These are phyloP conservation scores for Agonopterix alstromeriana DNA, from an alignment of 2,888 invertebrate genomes.

Conservation along the genomic window DNA sequence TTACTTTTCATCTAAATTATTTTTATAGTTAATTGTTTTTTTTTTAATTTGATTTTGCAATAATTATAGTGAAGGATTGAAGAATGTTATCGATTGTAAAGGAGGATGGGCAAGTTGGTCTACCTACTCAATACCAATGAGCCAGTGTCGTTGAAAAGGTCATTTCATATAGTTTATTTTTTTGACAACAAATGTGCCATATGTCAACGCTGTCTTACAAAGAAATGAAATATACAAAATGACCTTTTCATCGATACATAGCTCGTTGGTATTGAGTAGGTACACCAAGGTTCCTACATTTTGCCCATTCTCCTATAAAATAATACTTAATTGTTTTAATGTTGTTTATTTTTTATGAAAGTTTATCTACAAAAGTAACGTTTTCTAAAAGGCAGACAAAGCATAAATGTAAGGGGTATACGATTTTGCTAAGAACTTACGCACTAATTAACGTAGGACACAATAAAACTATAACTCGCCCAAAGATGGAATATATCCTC, in stretches of 20 bases:
- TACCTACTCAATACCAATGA: neutral
- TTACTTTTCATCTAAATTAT: neutral
- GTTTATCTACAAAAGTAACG: conserved; percentile 3
- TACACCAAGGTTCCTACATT: neutral
- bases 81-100: neutral
- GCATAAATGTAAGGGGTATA: neutral
- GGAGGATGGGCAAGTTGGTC: neutral
- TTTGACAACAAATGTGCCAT: too few relatives aligned
- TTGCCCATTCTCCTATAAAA: neutral
- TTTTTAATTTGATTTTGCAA: neutral
- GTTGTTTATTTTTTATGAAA: conserved; percentile 6
- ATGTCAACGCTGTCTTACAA: too few relatives aligned
- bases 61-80: neutral
- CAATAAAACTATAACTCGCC: neutral
- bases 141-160: neutral
- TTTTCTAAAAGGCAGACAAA: conserved; percentile 5
- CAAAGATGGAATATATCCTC: neutral
- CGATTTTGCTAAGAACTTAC: neutral
- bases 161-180: too few relatives aligned
- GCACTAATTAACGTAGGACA: neutral
- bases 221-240: too few relatives aligned
- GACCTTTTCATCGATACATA: too few relatives aligned
- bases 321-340: conserved; percentile 7
- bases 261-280: neutral
- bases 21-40: neutral